Conservation (phyloP, 2,888 invertebrate species). For the Eulithis prunata region DNA sequence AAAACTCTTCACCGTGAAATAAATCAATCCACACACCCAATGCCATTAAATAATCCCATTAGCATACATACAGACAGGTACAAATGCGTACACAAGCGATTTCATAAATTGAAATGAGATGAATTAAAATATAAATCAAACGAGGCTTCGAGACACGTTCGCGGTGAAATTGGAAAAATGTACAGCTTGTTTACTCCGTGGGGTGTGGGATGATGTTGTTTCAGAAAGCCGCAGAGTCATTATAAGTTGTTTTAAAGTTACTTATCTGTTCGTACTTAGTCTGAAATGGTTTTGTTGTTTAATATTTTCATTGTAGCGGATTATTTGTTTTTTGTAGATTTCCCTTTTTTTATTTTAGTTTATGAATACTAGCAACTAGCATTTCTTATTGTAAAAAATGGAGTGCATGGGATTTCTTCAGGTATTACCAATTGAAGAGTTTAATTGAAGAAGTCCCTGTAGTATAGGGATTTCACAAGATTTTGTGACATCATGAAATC, state of each 20-base stretch:
- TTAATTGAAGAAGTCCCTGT: no score
- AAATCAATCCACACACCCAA: conserved; percentile 34
- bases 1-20: conserved; percentile 32
- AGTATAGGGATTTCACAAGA: no score
- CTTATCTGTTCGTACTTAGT: conserved; percentile 4
- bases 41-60: conserved; percentile 59
- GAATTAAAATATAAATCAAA: conserved; percentile 85
- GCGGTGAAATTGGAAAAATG: conserved; percentile 76
- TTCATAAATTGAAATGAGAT: conserved; percentile 80
- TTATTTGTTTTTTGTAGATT: background rate
- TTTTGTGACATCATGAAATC: no score
- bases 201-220: conserved; percentile 16
- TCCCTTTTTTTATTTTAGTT: no score
- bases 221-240: conserved; percentile 11
- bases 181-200: conserved; percentile 41
- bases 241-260: conserved; percentile 20
- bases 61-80: conserved; percentile 74
- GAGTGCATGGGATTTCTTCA: no score
- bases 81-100: conserved; percentile 68
- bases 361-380: no score
- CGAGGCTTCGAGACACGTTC: conserved; percentile 79
- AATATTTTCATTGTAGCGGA: background rate
- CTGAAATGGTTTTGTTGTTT: background rate
- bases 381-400: no score
- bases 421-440: no score